These are phyloP conservation scores for Prunella strophiata DNA, from an alignment of 2,797 vertebrate species.

Conservation along the genomic window DNA sequence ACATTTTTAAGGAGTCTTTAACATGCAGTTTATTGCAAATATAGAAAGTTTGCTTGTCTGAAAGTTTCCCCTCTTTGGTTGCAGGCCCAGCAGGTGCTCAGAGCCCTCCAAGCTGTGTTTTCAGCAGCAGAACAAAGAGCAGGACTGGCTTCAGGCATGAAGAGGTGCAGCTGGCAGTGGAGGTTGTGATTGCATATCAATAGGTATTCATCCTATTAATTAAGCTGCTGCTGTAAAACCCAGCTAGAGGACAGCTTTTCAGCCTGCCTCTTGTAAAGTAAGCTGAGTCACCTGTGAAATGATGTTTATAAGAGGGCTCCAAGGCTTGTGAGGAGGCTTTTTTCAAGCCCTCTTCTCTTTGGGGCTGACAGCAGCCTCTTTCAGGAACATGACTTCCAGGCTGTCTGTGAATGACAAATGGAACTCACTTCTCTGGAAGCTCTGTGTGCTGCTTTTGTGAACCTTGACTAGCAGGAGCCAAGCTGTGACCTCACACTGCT, in stretches of 20 bases:
- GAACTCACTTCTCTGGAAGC: not conserved
- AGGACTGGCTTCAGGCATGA: not conserved
- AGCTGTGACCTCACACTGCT: not conserved
- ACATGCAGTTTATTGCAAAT: not conserved
- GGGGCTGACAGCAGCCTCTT: not conserved
- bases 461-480: not conserved
- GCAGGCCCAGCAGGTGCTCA: not conserved
- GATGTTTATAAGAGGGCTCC: not conserved
- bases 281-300: not conserved
- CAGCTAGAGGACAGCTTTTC: not conserved
- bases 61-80: not conserved
- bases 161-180: slow-evolving; percentile 1
- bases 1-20: not conserved
- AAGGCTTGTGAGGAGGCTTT: not conserved
- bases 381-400: not conserved
- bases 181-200: not conserved
- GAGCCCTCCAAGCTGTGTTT: not conserved
- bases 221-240: not conserved
- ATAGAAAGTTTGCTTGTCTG: not conserved
- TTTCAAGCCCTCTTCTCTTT: not conserved
- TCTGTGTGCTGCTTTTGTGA: not conserved
- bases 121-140: not conserved
- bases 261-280: not conserved
- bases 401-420: not conserved
- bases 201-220: slow-evolving; percentile 2